Evolutionary conservation across 2,888 invertebrate genomes (phyloP).

Genomic region (Phyllotreta striolata): DNA sequence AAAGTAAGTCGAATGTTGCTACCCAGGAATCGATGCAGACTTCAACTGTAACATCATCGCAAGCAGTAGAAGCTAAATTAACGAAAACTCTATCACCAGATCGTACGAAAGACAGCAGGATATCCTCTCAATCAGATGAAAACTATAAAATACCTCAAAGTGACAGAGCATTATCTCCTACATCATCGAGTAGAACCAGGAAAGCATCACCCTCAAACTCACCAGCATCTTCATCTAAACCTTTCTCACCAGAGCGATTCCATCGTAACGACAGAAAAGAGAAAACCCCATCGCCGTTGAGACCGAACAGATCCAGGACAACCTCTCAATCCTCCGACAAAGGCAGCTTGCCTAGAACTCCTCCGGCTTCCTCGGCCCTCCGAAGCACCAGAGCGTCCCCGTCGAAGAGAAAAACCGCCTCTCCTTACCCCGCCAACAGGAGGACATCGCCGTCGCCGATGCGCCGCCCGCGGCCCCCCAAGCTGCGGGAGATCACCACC

Average conservation of each 20-base stretch:
- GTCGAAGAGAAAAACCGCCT: constrained; percentile 34
- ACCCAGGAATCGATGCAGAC: no score
- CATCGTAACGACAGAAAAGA: neutral
- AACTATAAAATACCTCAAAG: neutral
- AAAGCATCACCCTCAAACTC: no score
- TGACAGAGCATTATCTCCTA: neutral
- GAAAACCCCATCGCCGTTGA: neutral
- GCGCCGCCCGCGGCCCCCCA: constrained; percentile 44
- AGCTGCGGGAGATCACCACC: constrained; percentile 57
- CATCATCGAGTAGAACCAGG: no score
- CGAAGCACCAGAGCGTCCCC: constrained; percentile 32
- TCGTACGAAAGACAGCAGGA: neutral
- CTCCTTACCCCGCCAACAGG: constrained; percentile 21
- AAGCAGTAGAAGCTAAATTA: no score
- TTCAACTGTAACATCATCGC: no score
- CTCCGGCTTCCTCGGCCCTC: constrained; percentile 34
- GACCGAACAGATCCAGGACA: neutral
- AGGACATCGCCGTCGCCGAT: constrained; percentile 25
- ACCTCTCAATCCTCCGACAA: constrained; percentile 9
- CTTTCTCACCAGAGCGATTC: neutral
- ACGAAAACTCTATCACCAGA: no score
- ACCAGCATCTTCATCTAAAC: neutral
- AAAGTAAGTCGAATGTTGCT: neutral
- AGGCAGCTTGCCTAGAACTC: constrained; percentile 1
- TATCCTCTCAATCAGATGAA: neutral